Base-by-base conservation (phyloP, 2,113 vertebrate species). In the Thryonomys swinderianus region DNA sequence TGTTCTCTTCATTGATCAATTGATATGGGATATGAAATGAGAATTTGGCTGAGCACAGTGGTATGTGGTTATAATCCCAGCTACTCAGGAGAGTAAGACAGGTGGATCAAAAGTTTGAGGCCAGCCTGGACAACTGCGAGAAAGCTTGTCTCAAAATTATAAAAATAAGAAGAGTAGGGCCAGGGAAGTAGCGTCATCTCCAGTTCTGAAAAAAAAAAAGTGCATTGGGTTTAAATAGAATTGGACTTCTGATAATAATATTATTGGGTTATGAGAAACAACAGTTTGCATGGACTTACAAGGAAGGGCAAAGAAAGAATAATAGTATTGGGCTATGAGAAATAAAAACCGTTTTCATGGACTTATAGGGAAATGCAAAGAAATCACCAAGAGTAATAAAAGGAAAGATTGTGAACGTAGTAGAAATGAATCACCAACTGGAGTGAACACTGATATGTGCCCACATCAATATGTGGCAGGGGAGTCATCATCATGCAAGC, bases 401-500 rank as follows among this genome's bases (percentile, higher is more conserved):
- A 87, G 21, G 85, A 82, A 90, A 92, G 69, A 51, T 17, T 76
- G 53, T 71, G 53, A 76, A 93, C 14, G 53, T 78, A 90, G 59
- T 32, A 59, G 86, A 82, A 84, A 88, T 74, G 69, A 84, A 55
- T 92, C 76, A 95, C 25, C 11, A 32, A 57, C 48, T 71, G 61
- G 53, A 85, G 30, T 40, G 57, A 66, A 90, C 9, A n/a, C 12
- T 79, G 62, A 74, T 32, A 69, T 42, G 40, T 67, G 61, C 48
- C 32, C n/a, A 48, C 10, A 48, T 71, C n/a, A n/a, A n/a, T n/a
- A n/a, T n/a, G n/a, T 67, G 80, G 34, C 48, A 37, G 66, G 71
- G 32, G 25, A 83, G 42, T 76, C 89, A 90, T 51, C n/a, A n/a
- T n/a, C n/a, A n/a, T n/a, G n/a, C n/a, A n/a, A n/a, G n/a, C n/a